Percentiles rank a stretch among this genome's conserved stretches.
Conservation (phyloP, 1,140 invertebrate species). For the Bombus difficillimus region DNA sequence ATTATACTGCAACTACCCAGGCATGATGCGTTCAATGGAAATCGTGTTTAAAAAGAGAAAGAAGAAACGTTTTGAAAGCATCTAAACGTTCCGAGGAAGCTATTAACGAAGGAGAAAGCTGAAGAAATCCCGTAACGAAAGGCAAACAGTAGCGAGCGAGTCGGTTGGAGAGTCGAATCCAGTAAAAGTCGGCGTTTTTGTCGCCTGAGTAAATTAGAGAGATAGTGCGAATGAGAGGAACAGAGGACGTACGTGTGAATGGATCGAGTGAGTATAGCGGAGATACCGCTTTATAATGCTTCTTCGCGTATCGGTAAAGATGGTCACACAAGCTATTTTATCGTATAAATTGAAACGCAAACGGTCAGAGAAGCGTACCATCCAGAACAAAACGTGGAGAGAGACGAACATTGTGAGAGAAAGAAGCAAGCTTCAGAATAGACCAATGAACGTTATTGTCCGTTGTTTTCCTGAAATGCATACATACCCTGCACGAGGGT, state of each 20-base stretch:
- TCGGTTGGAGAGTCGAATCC: not conserved
- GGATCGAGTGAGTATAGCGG: constrained; percentile 15
- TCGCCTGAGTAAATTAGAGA: constrained; percentile 61
- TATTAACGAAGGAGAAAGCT: not conserved
- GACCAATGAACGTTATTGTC: constrained; percentile 12
- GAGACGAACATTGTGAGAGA: no score
- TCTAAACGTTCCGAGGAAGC: not conserved
- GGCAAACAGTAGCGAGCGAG: constrained; percentile 58
- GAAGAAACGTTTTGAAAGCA: not conserved
- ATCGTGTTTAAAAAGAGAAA: not conserved
- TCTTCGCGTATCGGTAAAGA: constrained; percentile 15
- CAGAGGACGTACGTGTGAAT: constrained; percentile 63
- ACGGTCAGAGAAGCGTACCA: not conserved
- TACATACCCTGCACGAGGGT: not conserved
- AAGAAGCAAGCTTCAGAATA: not conserved
- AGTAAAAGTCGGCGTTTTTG: constrained; percentile 46
- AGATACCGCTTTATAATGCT: constrained; percentile 49
- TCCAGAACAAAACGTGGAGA: not conserved
- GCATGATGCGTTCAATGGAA: not conserved
- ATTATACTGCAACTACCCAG: not conserved
- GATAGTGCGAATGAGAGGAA: constrained; percentile 61
- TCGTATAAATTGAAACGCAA: constrained; percentile 49
- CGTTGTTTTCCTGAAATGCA: constrained; percentile 32
- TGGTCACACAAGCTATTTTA: constrained; percentile 15
- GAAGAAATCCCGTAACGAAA: constrained; percentile 41